phyloP scores from a whole-genome alignment of 2,113 vertebrate genomes.

The Ginglymostoma cirratum region DNA sequence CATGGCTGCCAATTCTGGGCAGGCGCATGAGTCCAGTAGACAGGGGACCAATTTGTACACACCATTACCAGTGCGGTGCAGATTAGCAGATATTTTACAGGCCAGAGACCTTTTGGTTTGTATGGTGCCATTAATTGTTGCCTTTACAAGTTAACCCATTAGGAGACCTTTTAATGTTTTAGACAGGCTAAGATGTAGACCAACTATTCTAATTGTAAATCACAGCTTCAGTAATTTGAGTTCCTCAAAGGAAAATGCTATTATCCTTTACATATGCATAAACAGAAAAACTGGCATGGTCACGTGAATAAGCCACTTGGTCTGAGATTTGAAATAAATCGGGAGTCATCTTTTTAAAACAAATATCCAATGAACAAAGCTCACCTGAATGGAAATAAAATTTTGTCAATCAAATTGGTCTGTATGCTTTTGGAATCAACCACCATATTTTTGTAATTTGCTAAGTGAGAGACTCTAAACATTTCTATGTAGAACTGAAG shows the following conservation, averaged over 20 bases:
- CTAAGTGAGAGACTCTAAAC: background rate
- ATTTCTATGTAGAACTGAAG: background rate
- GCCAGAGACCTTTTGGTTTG: background rate
- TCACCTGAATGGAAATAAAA: background rate
- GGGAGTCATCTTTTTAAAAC: background rate
- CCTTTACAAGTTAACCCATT: background rate
- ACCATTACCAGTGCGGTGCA: background rate
- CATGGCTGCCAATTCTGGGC: background rate
- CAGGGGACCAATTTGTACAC: background rate
- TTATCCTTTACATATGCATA: background rate
- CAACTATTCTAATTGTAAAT: too few relatives aligned
- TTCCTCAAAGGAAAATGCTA: background rate
- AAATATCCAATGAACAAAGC: background rate
- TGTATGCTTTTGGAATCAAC: background rate
- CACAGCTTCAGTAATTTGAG: background rate
- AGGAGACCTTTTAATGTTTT: background rate
- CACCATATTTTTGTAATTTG: background rate
- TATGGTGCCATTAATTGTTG: background rate
- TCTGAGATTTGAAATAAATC: background rate
- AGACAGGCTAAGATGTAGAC: background rate
- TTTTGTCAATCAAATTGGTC: background rate
- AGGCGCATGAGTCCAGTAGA: background rate
- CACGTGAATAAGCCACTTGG: background rate
- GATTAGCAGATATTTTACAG: background rate
- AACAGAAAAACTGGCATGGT: background rate